Evolutionary conservation across 2,888 invertebrate species (phyloP).

Genomic region (Punctoribates punctum): DNA sequence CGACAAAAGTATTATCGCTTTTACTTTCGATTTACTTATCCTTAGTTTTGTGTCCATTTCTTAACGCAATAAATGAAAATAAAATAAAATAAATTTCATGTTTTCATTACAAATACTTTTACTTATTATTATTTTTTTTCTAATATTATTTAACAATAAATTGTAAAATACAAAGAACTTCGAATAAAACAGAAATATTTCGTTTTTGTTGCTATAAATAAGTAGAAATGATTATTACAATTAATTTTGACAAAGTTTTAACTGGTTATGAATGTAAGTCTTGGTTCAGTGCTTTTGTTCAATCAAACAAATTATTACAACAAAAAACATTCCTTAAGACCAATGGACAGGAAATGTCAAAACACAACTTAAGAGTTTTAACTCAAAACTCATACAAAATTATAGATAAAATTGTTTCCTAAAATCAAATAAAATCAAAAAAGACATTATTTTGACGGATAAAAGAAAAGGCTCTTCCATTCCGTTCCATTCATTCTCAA

Average conservation of each 20-base stretch:
- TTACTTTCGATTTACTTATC: conserved; percentile 1
- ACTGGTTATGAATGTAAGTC: not conserved
- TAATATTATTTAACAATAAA: conserved; percentile 4
- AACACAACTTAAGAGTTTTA: conserved; percentile 15
- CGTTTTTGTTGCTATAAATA: not conserved
- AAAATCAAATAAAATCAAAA: not conserved
- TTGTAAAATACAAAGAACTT: conserved; percentile 14
- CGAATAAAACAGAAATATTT: conserved; percentile 16
- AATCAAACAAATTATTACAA: conserved; percentile 19
- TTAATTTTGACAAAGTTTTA: conserved; percentile 27
- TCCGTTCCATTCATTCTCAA: not conserved
- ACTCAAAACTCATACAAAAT: conserved; percentile 6
- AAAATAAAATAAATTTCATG: conserved; percentile 11
- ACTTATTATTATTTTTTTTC: not conserved
- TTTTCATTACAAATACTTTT: conserved; percentile 34
- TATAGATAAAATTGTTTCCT: not conserved
- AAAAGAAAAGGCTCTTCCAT: conserved; percentile 28
- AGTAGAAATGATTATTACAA: conserved; percentile 17
- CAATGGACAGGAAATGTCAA: conserved; percentile 31
- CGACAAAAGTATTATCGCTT: too few species aligned
- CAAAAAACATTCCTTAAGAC: not conserved
- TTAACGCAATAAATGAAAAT: not conserved
- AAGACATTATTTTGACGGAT: conserved; percentile 3
- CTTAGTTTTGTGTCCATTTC: not conserved
- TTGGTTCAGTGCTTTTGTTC: conserved; percentile 28